Evolutionary conservation across 2,113 vertebrate genomes (phyloP), one percentile per base, ranked within the genome.

Genomic region (Austrofundulus limnaeus): DNA sequence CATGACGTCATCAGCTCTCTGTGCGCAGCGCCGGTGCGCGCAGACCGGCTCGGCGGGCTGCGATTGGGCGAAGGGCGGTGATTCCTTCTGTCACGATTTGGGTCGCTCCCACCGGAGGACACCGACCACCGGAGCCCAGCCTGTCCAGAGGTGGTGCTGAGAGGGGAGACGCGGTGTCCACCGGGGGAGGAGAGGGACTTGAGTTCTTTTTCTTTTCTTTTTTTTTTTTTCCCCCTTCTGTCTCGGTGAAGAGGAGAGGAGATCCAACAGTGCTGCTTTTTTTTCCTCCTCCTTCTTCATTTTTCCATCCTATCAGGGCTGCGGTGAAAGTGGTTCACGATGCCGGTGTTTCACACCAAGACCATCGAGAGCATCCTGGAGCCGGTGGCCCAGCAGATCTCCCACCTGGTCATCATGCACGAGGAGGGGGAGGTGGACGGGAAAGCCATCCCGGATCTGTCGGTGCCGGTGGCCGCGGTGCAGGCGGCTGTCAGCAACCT

Each of bases 361-460:
- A 98, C 96, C 65, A 98, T 99, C 85, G 97, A 99, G 94, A 98
- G 96, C 87, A 99, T 99, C 86, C 91, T 99, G 91, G 97, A 99
- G 94, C 97, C 96, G 38, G 97, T 99, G 93, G 97, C 97, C 78
- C 97, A 99, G 94, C 97, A 99, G 91, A 99, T 99, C 84, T 98
- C 97, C 63, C 96, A 98, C 93, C 92, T 99, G 92, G 97, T 99
- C 87, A 99, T 99, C 86, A 98, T 99, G 96, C 97, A 99, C 70
- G 97, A 99, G 76, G 97, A 99, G 67, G 97, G 97, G n/a, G 97
- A 99, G 92, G 96, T 98, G 86, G 97, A 99, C 87, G 97, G 96
- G 43, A 99, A 99, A 91, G 97, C 97, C 78, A 99, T 99, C 60
- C 97, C 97, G 45, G 97, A 99, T 83, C 94, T 99, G 73, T 98